Base-by-base conservation (phyloP, 1,140 invertebrate species). In the Magallana gigas region DNA sequence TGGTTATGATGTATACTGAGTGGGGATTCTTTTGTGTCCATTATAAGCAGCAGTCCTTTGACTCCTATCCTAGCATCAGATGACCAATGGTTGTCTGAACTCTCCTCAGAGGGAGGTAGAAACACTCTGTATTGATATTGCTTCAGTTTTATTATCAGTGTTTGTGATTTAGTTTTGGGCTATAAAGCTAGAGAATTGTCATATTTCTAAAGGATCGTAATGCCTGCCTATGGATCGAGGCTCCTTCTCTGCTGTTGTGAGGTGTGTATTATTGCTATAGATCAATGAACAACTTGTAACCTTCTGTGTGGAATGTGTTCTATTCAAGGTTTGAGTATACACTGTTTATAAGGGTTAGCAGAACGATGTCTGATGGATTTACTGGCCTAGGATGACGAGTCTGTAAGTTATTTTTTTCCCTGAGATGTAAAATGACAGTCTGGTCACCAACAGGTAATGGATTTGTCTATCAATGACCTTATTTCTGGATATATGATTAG, bases 401-500 rank as follows among this genome's bases (percentile, higher is more conserved):
- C 12, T 76, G 68, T 76, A 76, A 76, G 68, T 76, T 76, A 76
- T 76, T 76, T 68, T 64, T 64, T 76, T 76, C 23, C 11, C 68
- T 12, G 6, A 29, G 23, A 29, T 29, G 9, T 29, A 48, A 48
- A 48, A 48, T 48, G 36, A 48, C 36, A 48, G 36, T 48, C 36
- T 48, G 36, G 36, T 48, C 36, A 48, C 36, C 36, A 4, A 48
- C 36, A 48, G 36, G 36, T 48, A 48, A 48, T 48, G 36, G 36
- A 48, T 48, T 2, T 48, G 36, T 48, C 36, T 48, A 48, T 48
- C 36, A 48, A 5, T 48, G 5, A 48, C 36, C 36, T 48, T 48
- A 48, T 48, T 48, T 48, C 5, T 48, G 5, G 36, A 48, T 48
- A 48, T 48, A 0, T 48, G 36, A 4, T 48, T 48, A 3, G 5